phyloP scores from a whole-genome alignment of 2,888 invertebrate genomes.

The Mythimna impura region DNA sequence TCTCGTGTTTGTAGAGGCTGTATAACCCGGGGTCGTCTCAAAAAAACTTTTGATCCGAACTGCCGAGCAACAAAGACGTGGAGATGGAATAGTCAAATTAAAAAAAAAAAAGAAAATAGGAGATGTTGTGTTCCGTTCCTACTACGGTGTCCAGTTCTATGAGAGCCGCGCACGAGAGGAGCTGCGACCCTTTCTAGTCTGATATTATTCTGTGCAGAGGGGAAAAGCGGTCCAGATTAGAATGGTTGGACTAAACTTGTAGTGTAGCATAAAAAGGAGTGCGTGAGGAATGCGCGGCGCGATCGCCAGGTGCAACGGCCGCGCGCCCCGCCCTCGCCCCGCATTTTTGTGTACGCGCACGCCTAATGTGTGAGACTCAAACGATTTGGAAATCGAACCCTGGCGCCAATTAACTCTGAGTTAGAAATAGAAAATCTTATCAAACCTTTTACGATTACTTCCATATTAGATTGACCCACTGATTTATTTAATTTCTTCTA shows the following conservation, averaged over 20 bases:
- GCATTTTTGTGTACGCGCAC: constrained; percentile 86
- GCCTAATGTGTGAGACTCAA: constrained; percentile 81
- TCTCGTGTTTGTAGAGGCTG: constrained; percentile 68
- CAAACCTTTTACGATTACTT: constrained; percentile 54
- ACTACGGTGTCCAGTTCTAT: constrained; percentile 70
- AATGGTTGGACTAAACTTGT: constrained; percentile 81
- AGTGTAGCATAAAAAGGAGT: constrained; percentile 88
- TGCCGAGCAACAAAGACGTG: constrained; percentile 77
- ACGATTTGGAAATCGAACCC: constrained; percentile 76
- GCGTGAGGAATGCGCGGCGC: constrained; percentile 88
- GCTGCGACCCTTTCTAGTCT: constrained; percentile 73
- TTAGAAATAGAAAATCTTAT: constrained; percentile 55
- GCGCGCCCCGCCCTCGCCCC: constrained; percentile 83
- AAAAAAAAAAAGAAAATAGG: constrained; percentile 82
- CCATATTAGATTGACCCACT: constrained; percentile 49
- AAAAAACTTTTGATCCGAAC: constrained; percentile 78
- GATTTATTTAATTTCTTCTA: constrained; percentile 51
- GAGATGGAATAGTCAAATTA: constrained; percentile 81
- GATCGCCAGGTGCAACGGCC: constrained; percentile 89
- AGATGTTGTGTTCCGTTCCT: constrained; percentile 80
- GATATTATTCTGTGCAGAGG: constrained; percentile 67
- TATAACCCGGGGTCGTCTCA: constrained; percentile 63
- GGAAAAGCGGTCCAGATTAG: constrained; percentile 73
- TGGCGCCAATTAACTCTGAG: constrained; percentile 68
- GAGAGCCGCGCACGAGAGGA: constrained; percentile 69